phyloP scores from a whole-genome alignment of 2,113 vertebrate species.

The Erythrocebus patas region DNA sequence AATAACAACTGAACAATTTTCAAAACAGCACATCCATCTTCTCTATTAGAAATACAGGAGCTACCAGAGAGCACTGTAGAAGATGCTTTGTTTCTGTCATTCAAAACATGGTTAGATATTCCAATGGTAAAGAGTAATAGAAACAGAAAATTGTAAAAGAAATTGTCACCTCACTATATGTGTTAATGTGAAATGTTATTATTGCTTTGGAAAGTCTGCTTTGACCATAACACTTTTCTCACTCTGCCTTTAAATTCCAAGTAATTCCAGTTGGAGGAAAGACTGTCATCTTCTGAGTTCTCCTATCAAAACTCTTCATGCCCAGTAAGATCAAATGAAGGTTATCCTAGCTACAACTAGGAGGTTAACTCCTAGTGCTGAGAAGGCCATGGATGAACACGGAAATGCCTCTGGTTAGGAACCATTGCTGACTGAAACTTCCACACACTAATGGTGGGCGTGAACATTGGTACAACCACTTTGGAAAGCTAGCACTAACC shows the following conservation, averaged over 20 bases:
- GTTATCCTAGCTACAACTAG: background rate
- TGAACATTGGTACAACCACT: background rate
- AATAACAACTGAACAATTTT: background rate
- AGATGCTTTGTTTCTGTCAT: background rate
- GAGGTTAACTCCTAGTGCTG: background rate
- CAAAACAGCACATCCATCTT: background rate
- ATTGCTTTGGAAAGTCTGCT: background rate
- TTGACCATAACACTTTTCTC: background rate
- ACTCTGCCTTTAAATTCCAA: background rate
- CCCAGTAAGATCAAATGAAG: background rate
- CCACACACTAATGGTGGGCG: no score
- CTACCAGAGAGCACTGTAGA: background rate
- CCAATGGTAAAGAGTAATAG: background rate
- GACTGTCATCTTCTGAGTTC: background rate
- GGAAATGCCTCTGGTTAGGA: background rate
- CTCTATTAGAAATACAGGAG: background rate
- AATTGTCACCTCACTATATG: background rate
- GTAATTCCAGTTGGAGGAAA: background rate
- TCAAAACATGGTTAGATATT: background rate
- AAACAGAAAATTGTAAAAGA: background rate
- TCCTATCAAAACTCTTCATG: background rate
- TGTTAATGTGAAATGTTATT: background rate
- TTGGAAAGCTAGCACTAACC: background rate
- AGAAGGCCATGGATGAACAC: background rate
- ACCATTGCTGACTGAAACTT: background rate